Evolutionary conservation across 2,113 vertebrate species (phyloP), one percentile per base, ranked within the genome.

Genomic region (Junco hyemalis): DNA sequence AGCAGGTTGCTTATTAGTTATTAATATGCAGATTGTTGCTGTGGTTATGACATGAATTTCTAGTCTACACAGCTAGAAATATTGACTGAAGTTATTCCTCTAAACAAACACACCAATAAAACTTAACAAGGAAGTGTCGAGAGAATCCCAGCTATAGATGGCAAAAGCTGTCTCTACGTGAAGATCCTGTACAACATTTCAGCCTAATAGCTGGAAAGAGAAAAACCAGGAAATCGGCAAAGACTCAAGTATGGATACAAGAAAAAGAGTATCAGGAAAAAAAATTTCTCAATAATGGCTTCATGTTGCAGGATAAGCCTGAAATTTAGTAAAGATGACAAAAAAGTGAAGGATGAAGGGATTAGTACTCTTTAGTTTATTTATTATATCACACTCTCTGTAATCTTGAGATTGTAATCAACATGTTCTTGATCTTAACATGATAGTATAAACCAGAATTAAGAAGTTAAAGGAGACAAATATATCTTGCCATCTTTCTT

Each of bases 101-200:
- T 56, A 71, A 81, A 70, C 3, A 5, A 61, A 20, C 14, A 23
- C 12, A 38, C 15, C 12, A 51, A 13, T 59, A 66, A 61, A 82
- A 70, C 14, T 36, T 33, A 20, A 59, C 0, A 1, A 59, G 44
- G 31, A 85, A 51, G 10, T 1, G 1, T n/a, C 24, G 65, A 44
- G 50, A 82, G 21, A n/a, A 2, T 33, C 12, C 3, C 24, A 11
- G 26, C 7, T 88, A 33, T 2, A 61, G 54, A 25, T 50, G 25
- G 26, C 31, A 82, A 64, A 95, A 84, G 4, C 48, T 57, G 4
- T 40, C 38, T 42, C n/a, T 57, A 20, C 0, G 1, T 73, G n/a
- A 64, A 63, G 17, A 6, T 61, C 19, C 25, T 60, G 21, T 56
- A 29, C 14, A 56, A 17, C 4, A 10, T 6, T 86, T 66, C 38